Base-by-base conservation (phyloP, 2,113 vertebrate genomes). In the Enhydra lutris region DNA sequence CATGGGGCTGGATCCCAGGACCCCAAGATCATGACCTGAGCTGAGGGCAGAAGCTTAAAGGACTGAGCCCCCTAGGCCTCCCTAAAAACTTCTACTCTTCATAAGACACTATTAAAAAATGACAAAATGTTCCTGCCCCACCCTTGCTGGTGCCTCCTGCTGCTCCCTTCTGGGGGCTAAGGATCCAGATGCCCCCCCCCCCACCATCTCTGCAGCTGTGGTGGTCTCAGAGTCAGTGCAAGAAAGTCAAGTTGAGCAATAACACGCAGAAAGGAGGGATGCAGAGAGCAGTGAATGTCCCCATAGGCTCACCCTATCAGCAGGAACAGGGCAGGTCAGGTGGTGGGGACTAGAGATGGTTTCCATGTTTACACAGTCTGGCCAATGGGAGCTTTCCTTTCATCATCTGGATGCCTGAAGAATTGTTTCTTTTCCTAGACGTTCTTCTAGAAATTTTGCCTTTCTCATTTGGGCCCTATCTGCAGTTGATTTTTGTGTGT, bases 281-380 rank as follows among this genome's bases (percentile, higher is more conserved):
- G 99, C 99, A 99, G 97, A 99, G 99, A 96, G 99, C 99, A 29
- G 99, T 99, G 26, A 99, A 99, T 50, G 99, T 99, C 95, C 99
- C 99, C 71, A 99, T 97, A 99, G 98, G 99, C 99, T 61, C 99
- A 99, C 97, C 99, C 99, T 65, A 99, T 99, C 90, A 99, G 99
- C 98, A 98, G 99, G 96, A 99, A 99, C 98, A 99, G 99, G 98
- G 99, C 99, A 55, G 99, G 99, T 4, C 99, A 99, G 94, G 99
- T 99, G 82, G 99, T 99, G 36, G 99, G 99, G 71, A 99, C 99
- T 73, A 99, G 99, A 99, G 99, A 99, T 91, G 99, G 99, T 14
- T 99, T 99, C 98, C 99, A 99, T 63, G 99, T 99, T 57, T 99
- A 99, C 97, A 99, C 99, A 0, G 99, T 99, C 39, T 99, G 99